Evolutionary conservation across 2,888 invertebrate genomes (phyloP).

Genomic region (Anoncus sp.): DNA sequence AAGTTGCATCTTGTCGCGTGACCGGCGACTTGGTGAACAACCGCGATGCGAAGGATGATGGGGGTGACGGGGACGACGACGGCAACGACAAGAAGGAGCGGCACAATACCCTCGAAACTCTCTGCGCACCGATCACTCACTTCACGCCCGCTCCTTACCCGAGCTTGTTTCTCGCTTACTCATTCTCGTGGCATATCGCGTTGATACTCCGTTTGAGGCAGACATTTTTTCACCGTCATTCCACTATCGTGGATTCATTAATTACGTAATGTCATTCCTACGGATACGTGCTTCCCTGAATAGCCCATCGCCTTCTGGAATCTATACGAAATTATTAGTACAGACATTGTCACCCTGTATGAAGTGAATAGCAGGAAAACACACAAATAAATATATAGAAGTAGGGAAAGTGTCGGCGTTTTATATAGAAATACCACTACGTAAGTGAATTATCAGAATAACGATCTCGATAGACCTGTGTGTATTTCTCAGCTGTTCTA

Average conservation of each 20-base stretch:
- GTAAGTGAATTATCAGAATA: slow-evolving; percentile 34
- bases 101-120: slow-evolving; percentile 17
- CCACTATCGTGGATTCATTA: slow-evolving; percentile 30
- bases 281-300: background rate
- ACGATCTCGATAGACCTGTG: slow-evolving; percentile 18
- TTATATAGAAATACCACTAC: slow-evolving; percentile 15
- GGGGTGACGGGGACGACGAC: slow-evolving; percentile 5
- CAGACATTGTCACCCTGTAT: background rate
- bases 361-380: slow-evolving; percentile 6
- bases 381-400: background rate
- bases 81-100: background rate
- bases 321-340: background rate
- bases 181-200: background rate
- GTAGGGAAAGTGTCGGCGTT: too few relatives aligned
- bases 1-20: slow-evolving; percentile 42
- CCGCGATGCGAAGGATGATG: slow-evolving; percentile 18
- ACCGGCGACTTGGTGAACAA: slow-evolving; percentile 50
- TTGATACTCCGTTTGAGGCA: slow-evolving; percentile 8
- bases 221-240: slow-evolving; percentile 27
- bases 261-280: slow-evolving; percentile 30
- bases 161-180: background rate
- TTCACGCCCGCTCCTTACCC: slow-evolving; percentile 5
- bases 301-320: background rate
- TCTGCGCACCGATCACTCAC: slow-evolving; percentile 39
- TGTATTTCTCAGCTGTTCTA: slow-evolving; percentile 21